These are phyloP conservation scores for Octodon degus DNA, from an alignment of 2,113 vertebrate genomes.

Conservation along the genomic window DNA sequence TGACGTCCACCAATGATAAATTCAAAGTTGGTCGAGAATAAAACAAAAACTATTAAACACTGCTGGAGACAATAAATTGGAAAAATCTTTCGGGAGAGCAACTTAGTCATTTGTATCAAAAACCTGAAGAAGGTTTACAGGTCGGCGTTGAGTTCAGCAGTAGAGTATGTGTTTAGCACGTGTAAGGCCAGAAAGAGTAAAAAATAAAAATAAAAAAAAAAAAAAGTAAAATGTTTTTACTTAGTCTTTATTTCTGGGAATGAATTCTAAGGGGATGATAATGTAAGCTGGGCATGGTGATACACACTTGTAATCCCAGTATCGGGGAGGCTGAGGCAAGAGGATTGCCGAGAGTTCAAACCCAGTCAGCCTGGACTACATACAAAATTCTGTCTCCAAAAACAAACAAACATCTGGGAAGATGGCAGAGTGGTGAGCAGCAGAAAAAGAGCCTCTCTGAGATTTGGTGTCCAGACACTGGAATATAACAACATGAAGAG, in stretches of 20 bases:
- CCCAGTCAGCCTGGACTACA: not conserved
- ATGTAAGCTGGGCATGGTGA: not conserved
- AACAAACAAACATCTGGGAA: not conserved
- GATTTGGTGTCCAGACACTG: not conserved
- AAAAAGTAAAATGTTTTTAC: too few relatives aligned
- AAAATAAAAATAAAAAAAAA: too few relatives aligned
- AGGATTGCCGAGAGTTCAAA: not conserved
- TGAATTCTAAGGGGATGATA: conserved; percentile 33
- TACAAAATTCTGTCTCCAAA: not conserved
- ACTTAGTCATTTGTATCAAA: not conserved
- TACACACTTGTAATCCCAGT: not conserved
- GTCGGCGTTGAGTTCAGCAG: too few relatives aligned
- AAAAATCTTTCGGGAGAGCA: not conserved
- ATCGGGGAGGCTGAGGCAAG: not conserved
- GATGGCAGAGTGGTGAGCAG: not conserved
- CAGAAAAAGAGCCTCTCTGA: not conserved
- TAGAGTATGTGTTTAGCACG: not conserved
- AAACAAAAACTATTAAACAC: conserved; percentile 32
- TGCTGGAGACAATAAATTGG: not conserved
- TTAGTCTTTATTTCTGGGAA: not conserved
- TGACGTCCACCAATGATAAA: not conserved
- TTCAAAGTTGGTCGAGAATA: not conserved
- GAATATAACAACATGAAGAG: not conserved
- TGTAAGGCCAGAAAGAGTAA: not conserved
- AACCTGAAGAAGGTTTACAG: not conserved